phyloP scores from a whole-genome alignment of 2,113 vertebrate genomes.

The Carassius carassius region DNA sequence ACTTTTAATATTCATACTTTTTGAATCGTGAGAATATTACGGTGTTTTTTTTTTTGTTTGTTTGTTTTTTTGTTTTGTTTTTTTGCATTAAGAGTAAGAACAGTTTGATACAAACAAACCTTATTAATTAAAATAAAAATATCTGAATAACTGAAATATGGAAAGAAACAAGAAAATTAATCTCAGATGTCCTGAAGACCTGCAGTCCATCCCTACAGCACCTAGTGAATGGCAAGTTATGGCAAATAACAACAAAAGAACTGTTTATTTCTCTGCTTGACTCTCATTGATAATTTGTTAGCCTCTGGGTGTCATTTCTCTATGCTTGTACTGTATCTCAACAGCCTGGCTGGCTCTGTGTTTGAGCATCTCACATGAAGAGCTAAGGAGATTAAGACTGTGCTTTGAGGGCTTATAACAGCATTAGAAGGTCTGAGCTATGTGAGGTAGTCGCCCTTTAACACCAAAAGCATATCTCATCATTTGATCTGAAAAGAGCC shows the following conservation, averaged over 20 bases:
- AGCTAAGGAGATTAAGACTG: constrained; percentile 29
- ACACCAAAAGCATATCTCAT: constrained; percentile 32
- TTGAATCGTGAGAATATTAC: no score
- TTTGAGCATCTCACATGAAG: constrained; percentile 21
- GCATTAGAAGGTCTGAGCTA: constrained; percentile 34
- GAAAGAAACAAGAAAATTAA: not conserved
- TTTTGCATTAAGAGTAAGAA: not conserved
- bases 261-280: not conserved
- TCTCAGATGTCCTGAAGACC: not conserved
- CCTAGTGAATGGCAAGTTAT: not conserved
- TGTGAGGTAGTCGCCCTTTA: not conserved
- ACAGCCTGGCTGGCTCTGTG: constrained; percentile 16
- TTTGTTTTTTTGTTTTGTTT: no score
- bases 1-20: no score
- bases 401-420: constrained; percentile 16
- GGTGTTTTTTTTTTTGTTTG: no score
- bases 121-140: not conserved
- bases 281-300: not conserved
- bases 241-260: not conserved
- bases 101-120: not conserved
- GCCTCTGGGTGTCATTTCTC: constrained; percentile 24
- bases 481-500: constrained; percentile 35
- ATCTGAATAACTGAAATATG: not conserved
- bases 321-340: constrained; percentile 14
- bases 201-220: not conserved